A percentile compares a stretch with the other conserved stretches of the same genome.
Conservation (phyloP, 2,113 vertebrate species). For the Polypterus senegalus region DNA sequence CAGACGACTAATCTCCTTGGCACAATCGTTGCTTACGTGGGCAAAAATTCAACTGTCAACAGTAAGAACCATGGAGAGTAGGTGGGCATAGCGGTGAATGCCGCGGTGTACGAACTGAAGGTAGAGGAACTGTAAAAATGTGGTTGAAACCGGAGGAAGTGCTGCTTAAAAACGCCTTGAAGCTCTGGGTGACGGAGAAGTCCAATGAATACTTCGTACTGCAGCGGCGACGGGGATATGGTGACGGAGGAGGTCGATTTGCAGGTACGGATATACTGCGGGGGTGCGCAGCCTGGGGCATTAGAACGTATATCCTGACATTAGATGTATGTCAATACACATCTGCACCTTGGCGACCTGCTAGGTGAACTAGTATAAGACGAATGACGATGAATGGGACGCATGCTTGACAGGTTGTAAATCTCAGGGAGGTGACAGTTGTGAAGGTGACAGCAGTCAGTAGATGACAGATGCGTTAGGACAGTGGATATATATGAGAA, state of each 20-base stretch:
- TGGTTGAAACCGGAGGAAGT: conserved; percentile 94
- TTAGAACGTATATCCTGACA: too few species aligned
- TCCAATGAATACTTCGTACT: conserved; percentile 85
- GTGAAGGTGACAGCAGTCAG: too few species aligned
- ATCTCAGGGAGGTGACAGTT: too few species aligned
- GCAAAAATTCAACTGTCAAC: conserved; percentile 41
- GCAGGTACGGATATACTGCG: conserved; percentile 53
- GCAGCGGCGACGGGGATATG: conserved; percentile 80
- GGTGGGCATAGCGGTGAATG: conserved; percentile 16
- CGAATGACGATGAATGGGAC: too few species aligned
- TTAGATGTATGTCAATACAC: too few species aligned
- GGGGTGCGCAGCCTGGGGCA: too few species aligned
- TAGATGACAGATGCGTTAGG: too few species aligned
- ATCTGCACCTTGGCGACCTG: too few species aligned
- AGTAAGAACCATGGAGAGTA: conserved; percentile 31
- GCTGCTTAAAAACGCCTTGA: conserved; percentile 86
- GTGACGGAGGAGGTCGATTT: conserved; percentile 77
- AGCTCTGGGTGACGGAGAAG: conserved; percentile 85
- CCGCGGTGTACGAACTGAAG: conserved; percentile 32
- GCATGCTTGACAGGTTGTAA: too few species aligned
- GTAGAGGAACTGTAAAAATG: conserved; percentile 46
- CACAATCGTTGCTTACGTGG: conserved; percentile 64
- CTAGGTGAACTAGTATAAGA: too few species aligned
- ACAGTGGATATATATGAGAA: too few species aligned
- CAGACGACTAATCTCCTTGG: conserved; percentile 40